Evolutionary conservation across 2,797 vertebrate species (phyloP), one percentile per base, ranked within the genome.

Genomic region (Heterohyrax brucei): DNA sequence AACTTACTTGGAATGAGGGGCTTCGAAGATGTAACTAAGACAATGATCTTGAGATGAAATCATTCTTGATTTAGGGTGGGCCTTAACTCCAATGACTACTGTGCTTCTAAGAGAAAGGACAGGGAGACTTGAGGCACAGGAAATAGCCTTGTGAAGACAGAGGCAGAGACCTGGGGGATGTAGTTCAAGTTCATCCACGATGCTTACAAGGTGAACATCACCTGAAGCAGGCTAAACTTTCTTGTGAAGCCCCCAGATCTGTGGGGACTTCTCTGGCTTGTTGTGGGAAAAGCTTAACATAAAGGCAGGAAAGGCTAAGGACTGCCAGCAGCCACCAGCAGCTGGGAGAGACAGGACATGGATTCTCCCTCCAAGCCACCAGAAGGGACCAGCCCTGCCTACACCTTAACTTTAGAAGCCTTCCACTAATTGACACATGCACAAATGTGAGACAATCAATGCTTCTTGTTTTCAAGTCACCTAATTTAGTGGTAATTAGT

Each of bases 241-340:
- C 16, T 33, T 7, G 5, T 0, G 12, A 14, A 19, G 26, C 59
- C 7, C 3, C 3, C 1, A 53, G 19, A 72, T 8, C 24, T 0
- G 1, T 10, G 21, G 0, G 22, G 18, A 26, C 73, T 46, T 46
- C 10, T 16, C 59, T 0, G 2, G 46, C 39, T 26, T 14, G 30
- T 16, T 24, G 1, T 59, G 1, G 0, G 22, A 61, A 30, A 3
- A 62, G 39, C 7, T 50, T 30, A 19, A 5, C 44, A 1, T 18
- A 53, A 39, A 70, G 18, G 68, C n/a, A 70, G 33, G 68, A 70
- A 70, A 70, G 7, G n/a, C n/a, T 33, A 70, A 33, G 68, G 30
- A 70, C 33, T 33, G n/a, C 14, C 16, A 6, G n/a, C n/a, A n/a
- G 66, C 66, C 30, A 33, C 30, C 66, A 70, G 68, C 16, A 33